Evolutionary conservation across 2,797 vertebrate species (phyloP), one percentile per base, ranked within the genome.

Genomic region (Arnoldichthys spilopterus): DNA sequence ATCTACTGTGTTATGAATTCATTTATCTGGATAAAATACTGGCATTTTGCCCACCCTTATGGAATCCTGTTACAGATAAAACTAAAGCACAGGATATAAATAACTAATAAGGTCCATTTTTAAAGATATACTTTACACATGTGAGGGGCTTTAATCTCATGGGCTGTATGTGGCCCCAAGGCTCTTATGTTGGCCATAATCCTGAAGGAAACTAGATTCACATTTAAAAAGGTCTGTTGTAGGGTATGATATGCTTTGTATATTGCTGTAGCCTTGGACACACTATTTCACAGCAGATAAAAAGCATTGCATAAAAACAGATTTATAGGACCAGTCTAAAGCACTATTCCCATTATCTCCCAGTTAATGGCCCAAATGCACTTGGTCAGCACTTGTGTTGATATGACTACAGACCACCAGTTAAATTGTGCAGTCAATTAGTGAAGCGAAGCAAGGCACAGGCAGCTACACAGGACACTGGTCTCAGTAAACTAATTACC

Each of bases 401-500:
- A 81, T 62, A 81, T 74, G 75, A 63, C 73, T 78, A 77, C 68
- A 77, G 69, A 81, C 72, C 62, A 47, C 49, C 40, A 34, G 58
- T 76, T 83, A 74, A 76, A 83, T 72, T 80, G 80, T 64, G 79
- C 63, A 80, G 56, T 82, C 72, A 83, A 77, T 85, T 88, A 83
- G 81, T 64, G 78, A 82, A 87, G 64, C 69, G 47, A 76, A 62
- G 80, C 79, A 74, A 64, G 61, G 64, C 77, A 70, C 74, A 34
- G 64, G 75, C 59, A 67, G 76, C 40, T 82, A 78, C 77, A 77
- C 74, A 81, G 72, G 67, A 73, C 83, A 81, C 78, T 81, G 66
- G 73, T 80, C 84, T 86, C 58, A 9, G 78, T 86, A 84, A 87
- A 84, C 82, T 49, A 81, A 87, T 85, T 85, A 81, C 76, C 61